These are phyloP conservation scores for Rhagonycha lutea DNA, from an alignment of 2,888 invertebrate species.

Conservation along the genomic window DNA sequence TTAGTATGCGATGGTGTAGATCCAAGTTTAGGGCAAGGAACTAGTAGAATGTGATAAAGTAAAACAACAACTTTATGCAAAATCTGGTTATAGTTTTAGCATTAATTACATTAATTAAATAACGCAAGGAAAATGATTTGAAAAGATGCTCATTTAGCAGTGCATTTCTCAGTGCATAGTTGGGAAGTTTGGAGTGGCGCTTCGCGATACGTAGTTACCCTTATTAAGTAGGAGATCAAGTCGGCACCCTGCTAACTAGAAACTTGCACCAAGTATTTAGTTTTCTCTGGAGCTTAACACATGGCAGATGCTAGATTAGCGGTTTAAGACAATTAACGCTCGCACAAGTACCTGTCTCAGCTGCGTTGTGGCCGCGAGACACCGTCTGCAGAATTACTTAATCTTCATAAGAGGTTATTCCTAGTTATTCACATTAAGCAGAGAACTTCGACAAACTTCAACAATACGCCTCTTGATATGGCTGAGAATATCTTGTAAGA, in stretches of 20 bases:
- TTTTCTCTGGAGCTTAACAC: constrained; percentile 39
- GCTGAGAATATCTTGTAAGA: constrained; percentile 23
- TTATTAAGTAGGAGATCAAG: constrained; percentile 28
- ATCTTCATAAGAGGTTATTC: constrained; percentile 43
- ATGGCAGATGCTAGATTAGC: constrained; percentile 47
- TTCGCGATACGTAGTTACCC: constrained; percentile 11
- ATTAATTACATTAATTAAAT: neutral
- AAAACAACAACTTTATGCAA: neutral
- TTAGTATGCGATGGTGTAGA: neutral
- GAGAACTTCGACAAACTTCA: constrained; percentile 27
- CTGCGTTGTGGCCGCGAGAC: constrained; percentile 28
- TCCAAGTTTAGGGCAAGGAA: neutral
- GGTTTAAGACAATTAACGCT: constrained; percentile 48
- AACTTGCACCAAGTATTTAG: constrained; percentile 34
- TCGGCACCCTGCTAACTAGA: constrained; percentile 26
- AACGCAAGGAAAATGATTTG: neutral
- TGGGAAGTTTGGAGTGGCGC: constrained; percentile 4
- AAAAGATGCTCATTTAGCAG: neutral
- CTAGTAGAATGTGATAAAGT: neutral
- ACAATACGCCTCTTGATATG: constrained; percentile 21
- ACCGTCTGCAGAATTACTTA: constrained; percentile 36
- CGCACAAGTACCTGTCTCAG: constrained; percentile 35
- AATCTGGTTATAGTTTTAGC: neutral
- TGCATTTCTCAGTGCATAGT: neutral
- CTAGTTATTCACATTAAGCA: constrained; percentile 25